These are phyloP conservation scores for Cottus gobio DNA, from an alignment of 2,113 vertebrate species.

Conservation along the genomic window DNA sequence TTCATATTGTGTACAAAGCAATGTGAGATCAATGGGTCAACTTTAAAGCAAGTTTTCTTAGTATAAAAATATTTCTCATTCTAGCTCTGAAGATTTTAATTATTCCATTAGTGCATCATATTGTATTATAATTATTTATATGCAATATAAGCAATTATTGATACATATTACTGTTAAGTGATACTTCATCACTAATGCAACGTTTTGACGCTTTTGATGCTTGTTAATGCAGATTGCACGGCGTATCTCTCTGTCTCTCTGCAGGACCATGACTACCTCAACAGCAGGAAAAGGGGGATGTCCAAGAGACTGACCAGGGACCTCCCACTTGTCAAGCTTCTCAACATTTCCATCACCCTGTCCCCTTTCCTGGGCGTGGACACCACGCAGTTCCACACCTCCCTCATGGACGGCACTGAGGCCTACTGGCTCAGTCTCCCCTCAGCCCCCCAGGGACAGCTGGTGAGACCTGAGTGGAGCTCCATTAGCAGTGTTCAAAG, in stretches of 20 bases:
- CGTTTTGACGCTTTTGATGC: background rate
- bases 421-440: conserved; percentile 87
- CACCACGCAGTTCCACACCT: conserved; percentile 85
- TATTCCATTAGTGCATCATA: background rate
- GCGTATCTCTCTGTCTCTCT: background rate
- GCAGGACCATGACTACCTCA: conserved; percentile 80
- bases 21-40: background rate
- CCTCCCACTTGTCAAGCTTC: conserved; percentile 79
- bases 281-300: conserved; percentile 81
- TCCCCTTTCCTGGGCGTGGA: conserved; percentile 87
- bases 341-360: conserved; percentile 89
- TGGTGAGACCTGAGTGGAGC: conserved; percentile 76
- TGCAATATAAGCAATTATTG: background rate
- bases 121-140: background rate
- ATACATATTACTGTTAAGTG: background rate
- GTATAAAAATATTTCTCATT: background rate
- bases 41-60: background rate
- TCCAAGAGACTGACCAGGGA: conserved; percentile 79
- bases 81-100: background rate
- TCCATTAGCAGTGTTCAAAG: background rate
- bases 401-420: conserved; percentile 78
- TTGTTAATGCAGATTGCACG: background rate
- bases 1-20: conserved; percentile 7
- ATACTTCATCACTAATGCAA: background rate
- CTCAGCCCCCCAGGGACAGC: conserved; percentile 74